Evolutionary conservation across 2,797 vertebrate species (phyloP).

Genomic region (Sebastes hubbsi): DNA sequence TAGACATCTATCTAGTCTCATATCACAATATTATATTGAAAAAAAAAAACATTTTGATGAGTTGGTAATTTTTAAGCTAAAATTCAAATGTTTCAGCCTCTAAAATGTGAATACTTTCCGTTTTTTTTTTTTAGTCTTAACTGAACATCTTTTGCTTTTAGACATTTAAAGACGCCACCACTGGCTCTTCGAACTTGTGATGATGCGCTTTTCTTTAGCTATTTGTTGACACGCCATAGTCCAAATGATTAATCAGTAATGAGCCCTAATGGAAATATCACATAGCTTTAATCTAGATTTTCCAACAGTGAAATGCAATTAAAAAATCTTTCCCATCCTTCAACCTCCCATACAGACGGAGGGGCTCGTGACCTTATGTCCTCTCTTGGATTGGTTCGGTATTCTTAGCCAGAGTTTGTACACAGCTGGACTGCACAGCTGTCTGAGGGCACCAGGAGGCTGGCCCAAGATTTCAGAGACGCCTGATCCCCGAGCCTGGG

Average conservation of each 20-base stretch:
- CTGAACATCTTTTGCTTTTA: neutral
- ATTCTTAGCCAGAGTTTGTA: constrained; percentile 19
- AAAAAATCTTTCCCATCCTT: neutral
- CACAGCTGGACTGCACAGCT: constrained; percentile 62
- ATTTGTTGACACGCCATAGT: too few relatives aligned
- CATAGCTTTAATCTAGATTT: neutral
- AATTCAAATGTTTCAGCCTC: neutral
- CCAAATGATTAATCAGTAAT: neutral
- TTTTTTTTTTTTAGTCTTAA: neutral
- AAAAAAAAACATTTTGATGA: neutral
- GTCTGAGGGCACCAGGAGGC: constrained; percentile 16
- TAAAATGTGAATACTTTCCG: fast-evolving
- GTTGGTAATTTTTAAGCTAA: neutral
- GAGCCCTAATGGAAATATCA: neutral
- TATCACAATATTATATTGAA: too few relatives aligned
- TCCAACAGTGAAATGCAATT: neutral
- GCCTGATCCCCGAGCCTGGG: constrained; percentile 4
- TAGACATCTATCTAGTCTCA: too few relatives aligned
- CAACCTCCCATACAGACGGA: neutral
- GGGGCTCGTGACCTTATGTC: neutral
- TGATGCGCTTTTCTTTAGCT: neutral
- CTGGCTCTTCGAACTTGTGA: too few relatives aligned
- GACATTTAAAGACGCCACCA: neutral
- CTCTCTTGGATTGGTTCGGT: constrained; percentile 4
- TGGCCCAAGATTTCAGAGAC: constrained; percentile 5